Evolutionary conservation across 2,888 invertebrate genomes (phyloP).

Genomic region (Apamea monoglypha): DNA sequence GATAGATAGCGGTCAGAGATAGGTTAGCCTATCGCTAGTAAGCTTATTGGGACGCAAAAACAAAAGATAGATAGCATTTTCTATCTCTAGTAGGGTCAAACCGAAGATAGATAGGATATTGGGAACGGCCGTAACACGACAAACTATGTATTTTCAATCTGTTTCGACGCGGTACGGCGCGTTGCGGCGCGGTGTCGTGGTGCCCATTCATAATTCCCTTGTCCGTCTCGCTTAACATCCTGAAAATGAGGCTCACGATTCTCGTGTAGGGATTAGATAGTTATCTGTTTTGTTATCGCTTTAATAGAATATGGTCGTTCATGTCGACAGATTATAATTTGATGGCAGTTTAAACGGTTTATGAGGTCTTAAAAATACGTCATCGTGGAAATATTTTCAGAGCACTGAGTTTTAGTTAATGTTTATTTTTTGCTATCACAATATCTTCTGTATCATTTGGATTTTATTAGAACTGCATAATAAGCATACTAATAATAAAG

Average conservation of each 20-base stretch:
- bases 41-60: too few relatives aligned
- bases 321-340: slow-evolving; percentile 27
- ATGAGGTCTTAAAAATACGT: slow-evolving; percentile 9
- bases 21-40: too few relatives aligned
- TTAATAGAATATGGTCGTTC: slow-evolving; percentile 42
- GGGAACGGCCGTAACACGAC: too few relatives aligned
- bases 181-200: not conserved
- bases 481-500: not conserved
- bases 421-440: not conserved
- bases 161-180: slow-evolving; percentile 42
- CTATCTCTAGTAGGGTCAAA: too few relatives aligned
- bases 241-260: slow-evolving; percentile 57
- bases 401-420: not conserved
- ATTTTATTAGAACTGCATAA: not conserved
- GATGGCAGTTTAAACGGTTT: slow-evolving; percentile 5
- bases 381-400: not conserved
- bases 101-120: too few relatives aligned
- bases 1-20: too few relatives aligned
- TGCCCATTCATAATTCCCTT: slow-evolving; percentile 57
- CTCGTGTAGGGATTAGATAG: slow-evolving; percentile 40
- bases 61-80: too few relatives aligned
- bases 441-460: too few relatives aligned
- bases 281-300: slow-evolving; percentile 37
- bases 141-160: slow-evolving; percentile 69
- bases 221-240: slow-evolving; percentile 35